Evolutionary conservation across 2,113 vertebrate genomes (phyloP).

Genomic region (Dascyllus trimaculatus): DNA sequence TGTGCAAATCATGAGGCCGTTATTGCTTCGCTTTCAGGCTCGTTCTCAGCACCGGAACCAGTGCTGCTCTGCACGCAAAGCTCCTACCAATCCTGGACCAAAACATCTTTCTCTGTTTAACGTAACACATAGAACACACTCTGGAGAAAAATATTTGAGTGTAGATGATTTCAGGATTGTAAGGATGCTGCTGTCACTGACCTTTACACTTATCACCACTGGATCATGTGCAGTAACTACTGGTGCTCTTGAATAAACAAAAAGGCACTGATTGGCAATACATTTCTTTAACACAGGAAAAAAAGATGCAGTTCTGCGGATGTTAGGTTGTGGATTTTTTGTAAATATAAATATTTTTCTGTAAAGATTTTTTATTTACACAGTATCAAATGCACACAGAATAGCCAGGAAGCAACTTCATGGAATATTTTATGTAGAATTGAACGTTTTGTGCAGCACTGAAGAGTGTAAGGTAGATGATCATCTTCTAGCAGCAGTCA

Average conservation of each 20-base stretch:
- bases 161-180: slow-evolving; percentile 18
- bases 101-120: slow-evolving; percentile 34
- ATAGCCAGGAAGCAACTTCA: neutral
- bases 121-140: neutral
- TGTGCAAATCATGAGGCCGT: slow-evolving; percentile 49
- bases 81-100: slow-evolving; percentile 20
- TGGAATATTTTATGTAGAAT: slow-evolving; percentile 21
- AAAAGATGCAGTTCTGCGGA: neutral
- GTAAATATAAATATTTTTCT: neutral
- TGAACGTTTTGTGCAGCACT: slow-evolving; percentile 13
- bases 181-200: slow-evolving; percentile 12
- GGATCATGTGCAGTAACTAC: slow-evolving; percentile 9
- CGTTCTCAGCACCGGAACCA: slow-evolving; percentile 20
- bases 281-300: too few relatives aligned
- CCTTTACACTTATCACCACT: slow-evolving; percentile 11
- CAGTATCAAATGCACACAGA: slow-evolving; percentile 16
- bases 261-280: neutral
- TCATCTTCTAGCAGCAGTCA: slow-evolving; percentile 36
- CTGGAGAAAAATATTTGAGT: slow-evolving; percentile 4
- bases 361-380: slow-evolving; percentile 7
- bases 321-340: slow-evolving; percentile 18
- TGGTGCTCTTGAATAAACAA: slow-evolving; percentile 10
- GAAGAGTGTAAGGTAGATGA: slow-evolving; percentile 11
- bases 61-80: slow-evolving; percentile 46
- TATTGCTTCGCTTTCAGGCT: slow-evolving; percentile 33